Conservation (phyloP, 2,113 vertebrate species). For the Neotoma lepida region DNA sequence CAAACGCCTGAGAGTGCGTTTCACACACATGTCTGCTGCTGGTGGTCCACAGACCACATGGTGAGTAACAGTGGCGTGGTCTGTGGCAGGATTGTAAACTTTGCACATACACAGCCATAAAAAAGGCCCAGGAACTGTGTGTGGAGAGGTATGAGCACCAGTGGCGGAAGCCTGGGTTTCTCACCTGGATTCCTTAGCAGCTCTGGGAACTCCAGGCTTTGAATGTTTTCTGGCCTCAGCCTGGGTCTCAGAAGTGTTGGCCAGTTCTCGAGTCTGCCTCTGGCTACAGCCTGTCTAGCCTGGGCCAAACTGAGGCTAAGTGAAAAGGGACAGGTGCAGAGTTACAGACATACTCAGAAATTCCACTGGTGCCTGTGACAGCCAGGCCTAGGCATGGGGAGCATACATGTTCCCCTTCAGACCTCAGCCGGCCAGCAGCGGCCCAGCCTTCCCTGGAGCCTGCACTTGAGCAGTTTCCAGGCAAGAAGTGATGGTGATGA, state of each 20-base stretch:
- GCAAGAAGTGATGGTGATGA: background rate
- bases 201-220: background rate
- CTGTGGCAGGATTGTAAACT: background rate
- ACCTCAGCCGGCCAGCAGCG: background rate
- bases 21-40: background rate
- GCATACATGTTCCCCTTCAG: background rate
- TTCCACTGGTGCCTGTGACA: background rate
- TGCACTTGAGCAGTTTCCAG: background rate
- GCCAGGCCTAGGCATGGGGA: background rate
- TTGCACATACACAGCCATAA: background rate
- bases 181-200: background rate
- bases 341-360: background rate
- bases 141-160: background rate
- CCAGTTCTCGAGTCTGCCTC: constrained; percentile 10
- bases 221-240: background rate
- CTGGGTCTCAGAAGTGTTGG: background rate
- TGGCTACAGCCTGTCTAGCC: background rate
- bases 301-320: constrained; percentile 6
- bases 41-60: background rate
- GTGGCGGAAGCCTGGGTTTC: background rate
- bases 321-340: constrained; percentile 54
- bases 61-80: background rate
- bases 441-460: background rate
- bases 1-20: background rate
- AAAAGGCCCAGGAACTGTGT: background rate